These are phyloP conservation scores for Chrysolina haemoptera DNA, from an alignment of 2,888 invertebrate species.

Conservation along the genomic window DNA sequence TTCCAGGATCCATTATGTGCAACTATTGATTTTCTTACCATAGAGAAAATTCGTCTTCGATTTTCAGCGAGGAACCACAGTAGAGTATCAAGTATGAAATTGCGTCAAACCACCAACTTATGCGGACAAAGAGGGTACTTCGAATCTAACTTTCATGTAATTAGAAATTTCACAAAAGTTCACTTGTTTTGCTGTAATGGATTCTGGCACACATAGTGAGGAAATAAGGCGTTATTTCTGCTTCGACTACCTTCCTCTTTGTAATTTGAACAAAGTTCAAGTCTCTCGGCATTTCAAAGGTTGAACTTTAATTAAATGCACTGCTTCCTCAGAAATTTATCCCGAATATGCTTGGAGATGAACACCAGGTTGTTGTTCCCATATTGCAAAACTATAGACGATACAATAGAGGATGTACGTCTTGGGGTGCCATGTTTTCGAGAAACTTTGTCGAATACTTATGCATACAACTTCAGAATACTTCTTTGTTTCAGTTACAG, in stretches of 20 bases:
- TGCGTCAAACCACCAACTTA: conserved; percentile 7
- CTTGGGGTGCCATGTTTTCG: not conserved
- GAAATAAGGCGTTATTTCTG: conserved; percentile 15
- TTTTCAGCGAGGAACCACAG: not conserved
- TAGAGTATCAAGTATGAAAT: not conserved
- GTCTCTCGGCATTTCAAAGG: conserved; percentile 13
- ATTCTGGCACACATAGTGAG: conserved; percentile 26
- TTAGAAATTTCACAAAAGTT: conserved; percentile 29
- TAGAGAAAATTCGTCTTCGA: not conserved
- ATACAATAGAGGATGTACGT: not conserved
- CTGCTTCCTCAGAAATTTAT: conserved; percentile 7
- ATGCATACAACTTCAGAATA: not conserved
- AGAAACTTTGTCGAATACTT: not conserved
- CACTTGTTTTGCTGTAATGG: conserved; percentile 26
- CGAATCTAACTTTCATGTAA: conserved; percentile 26
- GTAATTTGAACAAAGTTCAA: conserved; percentile 11
- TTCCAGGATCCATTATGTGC: not conserved
- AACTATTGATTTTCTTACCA: not conserved
- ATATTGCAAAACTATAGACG: not conserved
- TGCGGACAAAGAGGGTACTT: conserved; percentile 18
- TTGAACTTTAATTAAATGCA: conserved; percentile 20
- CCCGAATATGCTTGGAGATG: not conserved
- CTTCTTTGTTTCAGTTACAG: no score
- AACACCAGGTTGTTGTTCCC: not conserved
- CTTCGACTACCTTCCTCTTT: conserved; percentile 3